Evolutionary conservation across 2,888 invertebrate genomes (phyloP), one percentile per base, ranked within the genome.

Genomic region (Aporophyla lueneburgensis): DNA sequence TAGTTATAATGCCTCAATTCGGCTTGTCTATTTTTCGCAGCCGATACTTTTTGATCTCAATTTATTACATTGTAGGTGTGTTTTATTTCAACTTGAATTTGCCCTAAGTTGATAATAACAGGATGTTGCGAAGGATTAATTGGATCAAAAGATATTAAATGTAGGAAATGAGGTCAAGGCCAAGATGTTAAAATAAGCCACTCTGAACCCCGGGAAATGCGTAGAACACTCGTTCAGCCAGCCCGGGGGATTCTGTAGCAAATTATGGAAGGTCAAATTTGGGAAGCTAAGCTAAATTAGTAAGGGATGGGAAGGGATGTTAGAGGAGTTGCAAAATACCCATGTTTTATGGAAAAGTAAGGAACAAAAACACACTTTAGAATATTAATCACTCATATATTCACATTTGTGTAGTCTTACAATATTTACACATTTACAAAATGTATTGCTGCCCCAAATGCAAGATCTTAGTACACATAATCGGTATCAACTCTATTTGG

Each of bases 341-440:
- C 14, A 9, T 7, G n/a, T 27, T 12, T 9, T 10, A 27, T 33
- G 14, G 19, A n/a, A 51, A 27, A 33, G 6, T 24, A 5, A 63
- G 73, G 65, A 84, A 84, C 82, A 86, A 78, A 91, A 90, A 91
- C 81, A 89, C 77, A 71, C 84, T 71, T 84, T 56, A 86, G 82
- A 89, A 90, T 94, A 92, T 93, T 93, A 90, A 91, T 94, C 95
- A 96, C 95, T 96, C 95, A 88, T 96, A 94, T 96, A 96, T 96
- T 96, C 95, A 95, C 94, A 95, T 93, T 93, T 93, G 86, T 89
- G 87, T 89, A 87, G 78, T 88, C 85, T 91, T 91, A 90, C 83
- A 90, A 89, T 94, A 95, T 95, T 94, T 95, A 96, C 95, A 95
- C 89, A 95, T 95, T 81, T 96, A 96, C 95, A 96, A 93, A 61